Percentiles rank a stretch among this genome's conserved stretches.
Conservation (phyloP, 1,140 invertebrate genomes). For the Sinonovacula constricta region DNA sequence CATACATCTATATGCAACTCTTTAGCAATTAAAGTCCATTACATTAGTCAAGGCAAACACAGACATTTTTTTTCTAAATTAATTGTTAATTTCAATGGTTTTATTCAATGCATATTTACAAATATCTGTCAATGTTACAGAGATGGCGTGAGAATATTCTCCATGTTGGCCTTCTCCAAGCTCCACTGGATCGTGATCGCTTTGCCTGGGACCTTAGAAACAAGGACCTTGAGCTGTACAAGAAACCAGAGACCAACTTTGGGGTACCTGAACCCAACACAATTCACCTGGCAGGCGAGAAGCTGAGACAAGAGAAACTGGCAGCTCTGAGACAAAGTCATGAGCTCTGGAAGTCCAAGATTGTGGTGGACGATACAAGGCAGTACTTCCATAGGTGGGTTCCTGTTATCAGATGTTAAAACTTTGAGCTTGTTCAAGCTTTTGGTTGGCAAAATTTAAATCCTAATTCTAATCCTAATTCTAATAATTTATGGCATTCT, state of each 20-base stretch:
- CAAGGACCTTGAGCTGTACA: constrained; percentile 74
- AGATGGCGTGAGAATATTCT: constrained; percentile 75
- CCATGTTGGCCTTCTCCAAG: constrained; percentile 71
- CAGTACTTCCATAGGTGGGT: constrained; percentile 66
- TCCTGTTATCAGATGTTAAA: not conserved
- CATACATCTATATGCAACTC: too few species aligned
- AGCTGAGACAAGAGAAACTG: constrained; percentile 65
- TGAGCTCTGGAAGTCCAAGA: constrained; percentile 68
- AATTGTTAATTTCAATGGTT: too few species aligned
- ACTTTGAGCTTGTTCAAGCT: not conserved
- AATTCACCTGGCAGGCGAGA: constrained; percentile 72
- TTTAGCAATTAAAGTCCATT: too few species aligned
- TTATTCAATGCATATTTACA: too few species aligned
- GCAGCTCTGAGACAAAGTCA: constrained; percentile 56
- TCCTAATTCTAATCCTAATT: not conserved
- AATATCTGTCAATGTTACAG: too few species aligned
- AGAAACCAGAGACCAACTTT: constrained; percentile 64
- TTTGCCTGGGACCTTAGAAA: constrained; percentile 70
- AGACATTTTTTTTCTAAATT: too few species aligned
- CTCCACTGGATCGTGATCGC: constrained; percentile 70
- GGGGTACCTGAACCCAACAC: constrained; percentile 66
- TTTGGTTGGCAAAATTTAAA: too few species aligned
- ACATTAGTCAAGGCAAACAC: too few species aligned
- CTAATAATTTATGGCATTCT: not conserved
- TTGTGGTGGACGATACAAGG: constrained; percentile 70